Evolutionary conservation across 2,113 vertebrate species (phyloP).

Genomic region (Eolophus roseicapilla): DNA sequence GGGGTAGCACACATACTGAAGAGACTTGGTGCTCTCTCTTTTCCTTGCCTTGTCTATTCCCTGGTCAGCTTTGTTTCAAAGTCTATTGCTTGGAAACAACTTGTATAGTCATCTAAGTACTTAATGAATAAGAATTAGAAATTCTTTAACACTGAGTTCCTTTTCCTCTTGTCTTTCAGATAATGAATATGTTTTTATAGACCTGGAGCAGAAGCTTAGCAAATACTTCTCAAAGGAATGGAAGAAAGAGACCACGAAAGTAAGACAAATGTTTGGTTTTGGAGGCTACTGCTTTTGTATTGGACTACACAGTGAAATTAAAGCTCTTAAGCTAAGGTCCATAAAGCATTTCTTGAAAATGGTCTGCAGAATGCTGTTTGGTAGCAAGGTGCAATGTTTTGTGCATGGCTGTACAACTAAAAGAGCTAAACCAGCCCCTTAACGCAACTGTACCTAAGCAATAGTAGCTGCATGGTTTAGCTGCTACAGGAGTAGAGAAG

Average conservation of each 20-base stretch:
- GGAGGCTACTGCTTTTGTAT: not conserved
- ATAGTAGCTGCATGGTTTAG: not conserved
- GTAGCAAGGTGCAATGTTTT: not conserved
- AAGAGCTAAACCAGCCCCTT: not conserved
- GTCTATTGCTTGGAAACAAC: not conserved
- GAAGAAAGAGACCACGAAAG: constrained; percentile 81
- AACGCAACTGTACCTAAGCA: not conserved
- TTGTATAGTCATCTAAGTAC: not conserved
- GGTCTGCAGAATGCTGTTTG: not conserved
- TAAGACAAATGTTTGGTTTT: constrained; percentile 59
- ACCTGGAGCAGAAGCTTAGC: constrained; percentile 87
- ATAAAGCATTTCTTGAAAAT: not conserved
- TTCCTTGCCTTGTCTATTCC: not conserved
- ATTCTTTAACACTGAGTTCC: not conserved
- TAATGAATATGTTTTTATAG: constrained; percentile 88
- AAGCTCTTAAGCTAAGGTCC: not conserved
- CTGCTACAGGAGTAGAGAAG: not conserved
- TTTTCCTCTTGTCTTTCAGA: constrained; percentile 71
- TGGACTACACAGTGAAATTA: not conserved
- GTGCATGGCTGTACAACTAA: not conserved
- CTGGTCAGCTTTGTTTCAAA: not conserved
- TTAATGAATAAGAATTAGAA: not conserved
- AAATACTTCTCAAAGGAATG: constrained; percentile 90
- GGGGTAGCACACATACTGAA: not conserved
- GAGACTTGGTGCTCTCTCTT: not conserved